Evolutionary conservation across 1,140 invertebrate genomes (phyloP).

Genomic region (Halotydeus destructor): DNA sequence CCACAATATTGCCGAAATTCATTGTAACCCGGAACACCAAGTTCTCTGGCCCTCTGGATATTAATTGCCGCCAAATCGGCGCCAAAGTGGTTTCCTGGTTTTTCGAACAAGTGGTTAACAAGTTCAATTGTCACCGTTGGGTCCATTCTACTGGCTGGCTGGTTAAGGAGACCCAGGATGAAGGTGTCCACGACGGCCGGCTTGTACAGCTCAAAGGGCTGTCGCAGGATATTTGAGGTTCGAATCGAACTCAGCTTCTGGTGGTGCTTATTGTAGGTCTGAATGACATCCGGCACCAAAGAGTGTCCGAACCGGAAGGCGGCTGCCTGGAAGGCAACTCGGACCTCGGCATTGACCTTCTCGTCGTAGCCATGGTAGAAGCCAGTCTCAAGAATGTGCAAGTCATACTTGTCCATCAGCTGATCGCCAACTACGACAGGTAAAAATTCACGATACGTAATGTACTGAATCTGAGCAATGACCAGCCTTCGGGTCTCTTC

Average conservation of each 20-base stretch:
- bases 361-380: conserved; percentile 45
- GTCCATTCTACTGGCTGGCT: conserved; percentile 78
- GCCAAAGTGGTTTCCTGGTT: conserved; percentile 58
- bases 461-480: conserved; percentile 73
- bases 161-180: conserved; percentile 58
- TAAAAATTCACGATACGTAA: conserved; percentile 82
- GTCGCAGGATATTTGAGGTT: neutral
- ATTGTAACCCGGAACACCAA: conserved; percentile 39
- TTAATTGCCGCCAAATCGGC: conserved; percentile 75
- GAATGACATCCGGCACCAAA: conserved; percentile 76
- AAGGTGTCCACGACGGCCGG: conserved; percentile 58
- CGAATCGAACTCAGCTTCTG: neutral
- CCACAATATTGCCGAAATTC: conserved; percentile 34
- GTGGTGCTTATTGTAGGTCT: conserved; percentile 25
- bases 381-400: conserved; percentile 18
- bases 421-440: conserved; percentile 80
- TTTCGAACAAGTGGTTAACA: conserved; percentile 80
- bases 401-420: conserved; percentile 66
- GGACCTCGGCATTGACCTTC: conserved; percentile 56
- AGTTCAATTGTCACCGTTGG: conserved; percentile 83
- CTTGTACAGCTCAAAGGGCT: conserved; percentile 32
- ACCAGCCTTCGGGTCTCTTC: conserved; percentile 65
- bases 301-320: conserved; percentile 58
- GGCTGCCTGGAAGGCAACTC: conserved; percentile 87
- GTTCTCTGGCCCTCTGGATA: conserved; percentile 44